Conservation (phyloP, 2,797 vertebrate genomes). For the Enteromius mattozi region DNA sequence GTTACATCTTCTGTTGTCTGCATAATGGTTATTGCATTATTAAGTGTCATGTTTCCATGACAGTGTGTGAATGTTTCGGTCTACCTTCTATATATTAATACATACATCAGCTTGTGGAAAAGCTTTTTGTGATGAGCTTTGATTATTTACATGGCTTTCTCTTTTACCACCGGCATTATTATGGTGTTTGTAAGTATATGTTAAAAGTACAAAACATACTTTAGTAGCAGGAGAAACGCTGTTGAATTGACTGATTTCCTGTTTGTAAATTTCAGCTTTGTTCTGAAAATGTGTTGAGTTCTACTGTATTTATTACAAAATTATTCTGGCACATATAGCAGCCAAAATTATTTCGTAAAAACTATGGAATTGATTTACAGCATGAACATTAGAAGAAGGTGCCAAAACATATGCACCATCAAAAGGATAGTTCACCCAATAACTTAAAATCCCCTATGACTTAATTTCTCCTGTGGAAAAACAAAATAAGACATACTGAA, state of each 20-base stretch:
- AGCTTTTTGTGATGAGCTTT: no score
- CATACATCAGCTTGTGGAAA: background rate
- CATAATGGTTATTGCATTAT: background rate
- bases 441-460: background rate
- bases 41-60: background rate
- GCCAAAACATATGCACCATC: slow-evolving; percentile 4
- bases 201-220: background rate
- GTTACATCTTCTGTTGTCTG: background rate
- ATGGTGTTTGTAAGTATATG: background rate
- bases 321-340: no score
- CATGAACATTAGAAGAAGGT: background rate
- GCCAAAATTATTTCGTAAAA: background rate
- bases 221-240: background rate
- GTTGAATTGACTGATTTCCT: background rate
- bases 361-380: background rate
- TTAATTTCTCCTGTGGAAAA: background rate
- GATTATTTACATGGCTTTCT: no score
- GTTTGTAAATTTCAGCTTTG: background rate
- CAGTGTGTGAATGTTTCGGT: background rate
- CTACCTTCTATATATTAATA: background rate
- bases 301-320: no score
- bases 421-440: background rate
- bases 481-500: background rate
- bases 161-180: background rate
- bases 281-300: no score